Evolutionary conservation across 2,797 vertebrate species (phyloP), one percentile per base, ranked within the genome.

Genomic region (Amazonetta brasiliensis): DNA sequence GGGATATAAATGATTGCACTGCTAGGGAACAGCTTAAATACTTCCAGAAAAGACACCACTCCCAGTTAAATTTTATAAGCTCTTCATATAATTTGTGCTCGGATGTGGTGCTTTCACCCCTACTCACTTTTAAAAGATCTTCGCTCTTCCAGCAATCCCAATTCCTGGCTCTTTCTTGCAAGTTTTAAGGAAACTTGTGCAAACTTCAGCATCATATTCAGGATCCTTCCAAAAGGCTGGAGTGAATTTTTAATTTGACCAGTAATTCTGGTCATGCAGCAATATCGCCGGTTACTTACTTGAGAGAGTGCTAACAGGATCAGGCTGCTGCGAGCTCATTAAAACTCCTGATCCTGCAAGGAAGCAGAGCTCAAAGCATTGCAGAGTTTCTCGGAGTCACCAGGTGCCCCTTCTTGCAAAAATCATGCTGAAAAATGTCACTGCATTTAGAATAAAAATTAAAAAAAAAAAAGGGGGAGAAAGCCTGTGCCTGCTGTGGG

Each of bases 341-440:
- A 82, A 89, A 90, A 12, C 31, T 72, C 83, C 77, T 17, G 37
- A 68, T 62, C 52, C 56, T 81, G 55, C 73, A 84, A 83, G 77
- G 69, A 84, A 69, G 17, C 71, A 58, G 81, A 95, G 39, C 80
- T 63, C 43, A 43, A 88, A 68, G 19, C 1, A 5, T 43, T 50
- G 85, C 39, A 15, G 68, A 85, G 46, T 73, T 85, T 62, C 85
- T 91, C 0, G 0, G 44, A 75, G 50, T 95, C 54, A 39, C 90
- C 91, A 81, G 33, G 62, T 91, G 79, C 79, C 77, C 46, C 59
- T 92, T 90, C 89, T 52, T 39, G 76, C 72, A 96, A 94, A 93
- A 88, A 69, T 14, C 16, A 19, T 0, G 7, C 43, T 28, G 54
- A 39, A 93, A 89, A 92, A 95, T 88, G 50, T 90, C 67, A 64